phyloP scores from a whole-genome alignment of 2,797 vertebrate genomes.

The Cyprinodon diabolis region DNA sequence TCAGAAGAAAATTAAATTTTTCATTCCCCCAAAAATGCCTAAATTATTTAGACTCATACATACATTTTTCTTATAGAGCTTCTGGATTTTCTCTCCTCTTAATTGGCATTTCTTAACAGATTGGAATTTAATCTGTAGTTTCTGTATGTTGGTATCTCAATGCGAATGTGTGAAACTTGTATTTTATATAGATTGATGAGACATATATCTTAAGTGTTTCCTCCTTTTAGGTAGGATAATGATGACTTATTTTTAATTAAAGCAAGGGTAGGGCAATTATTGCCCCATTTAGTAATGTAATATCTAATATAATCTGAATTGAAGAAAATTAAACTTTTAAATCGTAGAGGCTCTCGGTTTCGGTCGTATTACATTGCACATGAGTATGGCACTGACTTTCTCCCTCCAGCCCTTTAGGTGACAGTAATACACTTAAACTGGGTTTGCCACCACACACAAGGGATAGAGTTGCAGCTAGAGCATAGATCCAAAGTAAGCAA shows the following conservation, averaged over 20 bases:
- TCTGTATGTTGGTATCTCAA: neutral
- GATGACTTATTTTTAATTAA: neutral
- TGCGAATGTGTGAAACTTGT: neutral
- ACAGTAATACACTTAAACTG: too few species aligned
- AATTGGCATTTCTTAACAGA: neutral
- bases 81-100: neutral
- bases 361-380: too few species aligned
- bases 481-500: too few species aligned
- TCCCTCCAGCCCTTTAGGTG: too few species aligned
- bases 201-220: neutral
- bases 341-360: too few species aligned
- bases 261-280: too few species aligned
- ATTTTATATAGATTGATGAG: neutral
- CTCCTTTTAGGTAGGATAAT: neutral
- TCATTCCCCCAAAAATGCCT: neutral
- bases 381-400: too few species aligned
- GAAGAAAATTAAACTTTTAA: too few species aligned
- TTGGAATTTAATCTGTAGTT: neutral
- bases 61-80: neutral
- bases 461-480: too few species aligned
- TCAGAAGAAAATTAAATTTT: neutral
- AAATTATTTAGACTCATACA: neutral
- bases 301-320: too few species aligned
- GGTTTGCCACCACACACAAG: too few species aligned
- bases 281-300: too few species aligned